Evolutionary conservation across 1,140 invertebrate species (phyloP), one percentile per base, ranked within the genome.

Genomic region (Agrypnia vestita): DNA sequence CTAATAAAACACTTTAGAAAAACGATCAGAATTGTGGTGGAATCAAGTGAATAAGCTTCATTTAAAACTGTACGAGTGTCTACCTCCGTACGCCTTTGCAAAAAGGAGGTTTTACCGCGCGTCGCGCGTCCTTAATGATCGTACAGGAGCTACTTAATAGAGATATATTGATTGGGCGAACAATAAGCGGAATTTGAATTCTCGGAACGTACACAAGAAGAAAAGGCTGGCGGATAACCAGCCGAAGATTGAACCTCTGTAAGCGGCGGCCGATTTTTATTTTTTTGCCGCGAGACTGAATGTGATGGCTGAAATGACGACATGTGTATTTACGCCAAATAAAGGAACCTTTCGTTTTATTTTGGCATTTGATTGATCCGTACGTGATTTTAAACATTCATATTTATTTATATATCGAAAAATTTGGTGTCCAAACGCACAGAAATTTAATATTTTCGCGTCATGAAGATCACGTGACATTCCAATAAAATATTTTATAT

Each of bases 181-280:
- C 10, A 55, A 55, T 55, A 80, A 51, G 35, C 12, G 19, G 51
- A 46, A 80, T 80, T 80, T 76, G 73, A 80, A 80, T 80, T 75
- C 79, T 46, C 21, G 25, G 15, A 49, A 47, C 79, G 79, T 71
- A 67, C 25, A 17, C 21, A 4, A 53, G 69, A 72, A 72, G 69
- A 72, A 72, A 53, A n/a, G n/a, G 19, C 13, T 12, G 15, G 15
- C 69, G 25, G 19, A 47, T 53, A 72, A 9, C 11, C 47, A 69
- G 44, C 12, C 4, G 51, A 59, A 75, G 35, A 35, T 44, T 75
- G 56, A 53, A 46, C 72, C 35, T 75, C 72, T n/a, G 55, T 56
- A 44, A 59, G 59, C 72, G 51, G 12, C 8, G 25, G 7, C 72
- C 46, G 55, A 75, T 75, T 75, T 75, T 59, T 75, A 13, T 17